Evolutionary conservation across 1,140 invertebrate species (phyloP).

Genomic region (Temnothorax curvispinosus): DNA sequence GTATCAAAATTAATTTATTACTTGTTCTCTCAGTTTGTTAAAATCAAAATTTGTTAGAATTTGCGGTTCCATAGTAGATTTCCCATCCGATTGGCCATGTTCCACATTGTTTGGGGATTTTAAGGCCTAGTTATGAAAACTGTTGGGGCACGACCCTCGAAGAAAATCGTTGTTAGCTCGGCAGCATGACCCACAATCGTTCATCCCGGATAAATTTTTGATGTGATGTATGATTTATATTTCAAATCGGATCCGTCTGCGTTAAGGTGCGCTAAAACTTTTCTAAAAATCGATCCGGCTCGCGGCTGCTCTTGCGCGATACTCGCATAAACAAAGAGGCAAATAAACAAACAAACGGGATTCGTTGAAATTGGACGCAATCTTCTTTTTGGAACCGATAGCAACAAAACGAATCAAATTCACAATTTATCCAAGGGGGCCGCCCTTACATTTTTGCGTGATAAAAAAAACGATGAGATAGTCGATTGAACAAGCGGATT

Average conservation of each 20-base stretch:
- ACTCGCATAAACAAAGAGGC: background rate
- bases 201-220: background rate
- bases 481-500: background rate
- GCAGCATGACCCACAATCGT: background rate
- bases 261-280: background rate
- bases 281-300: background rate
- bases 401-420: background rate
- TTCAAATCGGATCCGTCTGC: background rate
- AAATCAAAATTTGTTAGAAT: too few relatives aligned
- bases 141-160: background rate
- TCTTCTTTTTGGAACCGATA: background rate
- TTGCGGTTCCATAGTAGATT: background rate
- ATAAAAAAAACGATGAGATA: slow-evolving; percentile 21
- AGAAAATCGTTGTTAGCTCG: background rate
- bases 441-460: background rate
- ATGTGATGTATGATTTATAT: slow-evolving; percentile 11
- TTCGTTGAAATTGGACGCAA: slow-evolving; percentile 23
- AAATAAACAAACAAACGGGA: slow-evolving; percentile 4
- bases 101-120: background rate
- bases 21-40: background rate
- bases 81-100: background rate
- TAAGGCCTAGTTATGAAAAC: background rate
- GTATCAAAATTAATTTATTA: background rate
- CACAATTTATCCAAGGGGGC: background rate
- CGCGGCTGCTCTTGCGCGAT: background rate